phyloP scores from a whole-genome alignment of 2,888 invertebrate species.

The Schizotus pectinicornis region DNA sequence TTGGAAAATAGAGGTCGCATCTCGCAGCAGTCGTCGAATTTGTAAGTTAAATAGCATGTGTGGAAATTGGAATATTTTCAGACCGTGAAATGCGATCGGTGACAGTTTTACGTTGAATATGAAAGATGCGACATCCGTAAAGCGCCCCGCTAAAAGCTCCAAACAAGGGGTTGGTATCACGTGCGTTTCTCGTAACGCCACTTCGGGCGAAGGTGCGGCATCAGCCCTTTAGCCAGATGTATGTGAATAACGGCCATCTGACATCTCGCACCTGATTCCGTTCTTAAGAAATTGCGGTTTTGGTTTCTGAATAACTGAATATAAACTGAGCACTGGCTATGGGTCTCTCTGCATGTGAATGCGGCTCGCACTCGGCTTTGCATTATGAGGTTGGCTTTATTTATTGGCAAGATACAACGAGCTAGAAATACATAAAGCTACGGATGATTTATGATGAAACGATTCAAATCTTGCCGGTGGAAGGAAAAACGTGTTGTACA shows the following conservation, averaged over 20 bases:
- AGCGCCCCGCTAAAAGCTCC: not conserved
- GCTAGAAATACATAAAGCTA: slow-evolving; percentile 5
- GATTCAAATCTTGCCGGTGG: slow-evolving; percentile 11
- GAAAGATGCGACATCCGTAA: slow-evolving; percentile 7
- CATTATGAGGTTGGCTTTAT: slow-evolving; percentile 20
- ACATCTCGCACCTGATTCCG: slow-evolving; percentile 25
- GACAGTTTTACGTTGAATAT: slow-evolving; percentile 23
- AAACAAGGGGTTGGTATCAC: not conserved
- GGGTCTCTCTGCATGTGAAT: slow-evolving; percentile 18
- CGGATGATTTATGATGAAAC: slow-evolving; percentile 17
- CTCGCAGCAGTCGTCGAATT: slow-evolving; percentile 32
- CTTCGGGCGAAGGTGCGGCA: not conserved
- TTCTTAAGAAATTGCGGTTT: slow-evolving; percentile 27
- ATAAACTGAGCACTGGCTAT: slow-evolving; percentile 14
- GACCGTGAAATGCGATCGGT: slow-evolving; percentile 13
- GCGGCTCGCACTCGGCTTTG: slow-evolving; percentile 16
- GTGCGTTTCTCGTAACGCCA: not conserved
- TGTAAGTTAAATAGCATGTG: slow-evolving; percentile 39
- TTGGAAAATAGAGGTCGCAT: slow-evolving; percentile 34
- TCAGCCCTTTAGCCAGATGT: slow-evolving; percentile 11
- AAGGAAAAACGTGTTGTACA: slow-evolving; percentile 12
- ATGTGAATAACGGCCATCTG: slow-evolving; percentile 5
- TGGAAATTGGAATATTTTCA: slow-evolving; percentile 40
- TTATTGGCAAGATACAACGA: slow-evolving; percentile 17
- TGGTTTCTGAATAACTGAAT: slow-evolving; percentile 29